Base-by-base conservation (phyloP, 2,888 invertebrate species). In the Hartigia nigra region DNA sequence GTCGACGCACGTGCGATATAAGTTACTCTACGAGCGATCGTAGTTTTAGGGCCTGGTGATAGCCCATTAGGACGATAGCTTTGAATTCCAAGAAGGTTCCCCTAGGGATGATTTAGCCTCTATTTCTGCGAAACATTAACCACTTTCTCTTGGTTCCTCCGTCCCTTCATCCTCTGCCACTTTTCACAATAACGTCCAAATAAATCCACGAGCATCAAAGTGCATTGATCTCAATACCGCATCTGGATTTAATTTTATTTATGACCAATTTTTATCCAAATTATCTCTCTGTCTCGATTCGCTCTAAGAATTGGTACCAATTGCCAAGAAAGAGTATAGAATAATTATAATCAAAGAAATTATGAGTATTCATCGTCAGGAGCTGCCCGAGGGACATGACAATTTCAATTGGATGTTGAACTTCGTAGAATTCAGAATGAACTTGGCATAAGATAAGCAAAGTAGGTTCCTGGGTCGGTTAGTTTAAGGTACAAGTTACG, bases 1-100 rank as follows among this genome's bases (percentile, higher is more conserved):
- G 76, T 72, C 80, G 36, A 80, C 75, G 77, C 78, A 81, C 81
- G 80, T 81, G 80, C 76, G 74, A 78, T 76, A 77, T 78, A 80
- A 78, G 76, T 80, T 80, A 78, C 76, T 69, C 76, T 36, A 70
- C 55, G 74, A 74, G 78, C 70, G 74, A 80, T 76, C 70, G 76
- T 35, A 76, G n/a, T 37, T 80, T 80, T 78, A 39, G 37, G 76
- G 69, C 70, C 14, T 76, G 70, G 76, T 78, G 76, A 82, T 79
- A 69, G 75, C 72, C 75, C 76, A 79, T 81, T 69, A 74, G 72
- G 74, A 79, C 80, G 79, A 82, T 75, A 69, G 75, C 75, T 75
- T 35, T 32, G 75, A 75, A 75, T 75, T 75, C 34, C 36, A 72
- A 34, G 55, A 5, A 9, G 23, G n/a, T n/a, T 55, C 23, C 23